Evolutionary conservation across 64 coral and sea anemone species (phyloP).

Genomic region (Stylophora pistillata): DNA sequence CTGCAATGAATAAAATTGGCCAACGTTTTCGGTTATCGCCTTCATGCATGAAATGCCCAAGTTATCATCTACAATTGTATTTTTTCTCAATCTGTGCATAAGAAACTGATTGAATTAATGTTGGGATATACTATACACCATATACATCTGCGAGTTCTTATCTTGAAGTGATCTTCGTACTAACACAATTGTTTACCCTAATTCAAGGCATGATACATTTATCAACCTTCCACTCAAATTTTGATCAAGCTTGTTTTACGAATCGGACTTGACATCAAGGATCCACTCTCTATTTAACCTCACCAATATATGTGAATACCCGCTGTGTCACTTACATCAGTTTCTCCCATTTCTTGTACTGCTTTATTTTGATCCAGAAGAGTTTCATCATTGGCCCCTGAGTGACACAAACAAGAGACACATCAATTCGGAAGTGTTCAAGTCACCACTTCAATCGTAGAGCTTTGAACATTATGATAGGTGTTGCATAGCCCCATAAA

Average conservation of each 20-base stretch:
- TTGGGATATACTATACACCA: not conserved
- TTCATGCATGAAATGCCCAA: constrained; percentile 14
- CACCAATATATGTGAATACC: not conserved
- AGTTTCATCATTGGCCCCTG: constrained; percentile 4
- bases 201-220: not conserved
- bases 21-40: not conserved
- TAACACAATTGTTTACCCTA: not conserved
- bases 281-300: constrained; percentile 8
- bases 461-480: not conserved
- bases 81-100: constrained; percentile 21
- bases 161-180: not conserved
- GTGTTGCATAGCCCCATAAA: not conserved
- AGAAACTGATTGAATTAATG: not conserved
- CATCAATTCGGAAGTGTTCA: not conserved
- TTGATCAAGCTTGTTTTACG: not conserved
- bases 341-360: not conserved
- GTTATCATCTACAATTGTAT: constrained; percentile 5
- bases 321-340: not conserved
- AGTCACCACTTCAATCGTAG: constrained; percentile 1
- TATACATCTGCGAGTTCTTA: not conserved
- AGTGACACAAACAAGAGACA: not conserved
- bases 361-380: not conserved
- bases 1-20: not conserved
- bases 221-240: constrained; percentile 3
- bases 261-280: constrained; percentile 3